phyloP scores from a whole-genome alignment of 2,113 vertebrate species.

The Urocolius indicus region DNA sequence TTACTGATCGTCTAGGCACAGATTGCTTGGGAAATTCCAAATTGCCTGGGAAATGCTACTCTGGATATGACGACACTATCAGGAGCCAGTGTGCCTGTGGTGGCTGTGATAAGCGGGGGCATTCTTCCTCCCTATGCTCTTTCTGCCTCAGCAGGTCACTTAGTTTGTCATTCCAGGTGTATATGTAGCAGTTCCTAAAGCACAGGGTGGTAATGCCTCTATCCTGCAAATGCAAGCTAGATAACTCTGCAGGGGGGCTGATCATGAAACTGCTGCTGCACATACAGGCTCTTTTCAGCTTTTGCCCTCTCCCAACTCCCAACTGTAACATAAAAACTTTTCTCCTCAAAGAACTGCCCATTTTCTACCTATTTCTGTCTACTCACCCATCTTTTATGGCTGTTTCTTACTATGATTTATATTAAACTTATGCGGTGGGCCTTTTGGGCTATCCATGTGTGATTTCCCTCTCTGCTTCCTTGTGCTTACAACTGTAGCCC shows the following conservation, averaged over 20 bases:
- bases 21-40: not conserved
- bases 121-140: not conserved
- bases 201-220: not conserved
- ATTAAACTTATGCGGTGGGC: too few relatives aligned
- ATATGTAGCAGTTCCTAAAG: not conserved
- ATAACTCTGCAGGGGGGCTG: not conserved
- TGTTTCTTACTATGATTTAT: too few relatives aligned
- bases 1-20: not conserved
- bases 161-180: not conserved
- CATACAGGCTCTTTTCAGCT: not conserved
- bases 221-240: fast-evolving
- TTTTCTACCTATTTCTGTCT: too few relatives aligned
- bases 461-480: too few relatives aligned
- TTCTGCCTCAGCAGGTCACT: not conserved
- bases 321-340: not conserved
- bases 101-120: constrained; percentile 1
- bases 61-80: not conserved
- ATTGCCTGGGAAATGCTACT: not conserved
- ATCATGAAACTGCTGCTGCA: not conserved
- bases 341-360: not conserved
- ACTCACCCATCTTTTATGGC: too few relatives aligned
- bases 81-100: constrained; percentile 8
- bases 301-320: not conserved
- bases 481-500: too few relatives aligned
- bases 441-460: too few relatives aligned